Evolutionary conservation across 2,888 invertebrate species (phyloP).

Genomic region (Orthonychiurus folsomi): DNA sequence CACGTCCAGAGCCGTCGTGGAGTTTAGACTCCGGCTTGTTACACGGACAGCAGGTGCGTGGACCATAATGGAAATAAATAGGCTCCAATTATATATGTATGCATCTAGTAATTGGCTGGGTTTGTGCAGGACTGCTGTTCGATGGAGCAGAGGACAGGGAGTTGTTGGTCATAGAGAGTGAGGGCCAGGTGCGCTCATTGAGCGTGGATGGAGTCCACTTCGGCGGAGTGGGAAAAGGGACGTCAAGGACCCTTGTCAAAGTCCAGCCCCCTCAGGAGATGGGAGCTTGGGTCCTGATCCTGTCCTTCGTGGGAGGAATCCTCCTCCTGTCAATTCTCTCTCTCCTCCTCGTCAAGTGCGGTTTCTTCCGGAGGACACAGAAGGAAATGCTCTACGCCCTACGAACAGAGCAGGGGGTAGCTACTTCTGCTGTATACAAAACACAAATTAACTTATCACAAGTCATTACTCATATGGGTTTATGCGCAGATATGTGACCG

Average conservation of each 20-base stretch:
- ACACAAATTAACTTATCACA: not conserved
- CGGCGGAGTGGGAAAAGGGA: slow-evolving; percentile 7
- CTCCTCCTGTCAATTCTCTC: slow-evolving; percentile 17
- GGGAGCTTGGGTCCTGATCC: slow-evolving; percentile 27
- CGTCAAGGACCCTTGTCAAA: slow-evolving; percentile 15
- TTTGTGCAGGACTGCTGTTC: not conserved
- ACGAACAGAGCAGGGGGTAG: slow-evolving; percentile 1
- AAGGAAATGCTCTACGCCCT: slow-evolving; percentile 16
- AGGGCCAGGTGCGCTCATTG: slow-evolving; percentile 15
- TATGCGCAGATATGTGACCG: not conserved
- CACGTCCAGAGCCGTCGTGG: slow-evolving; percentile 20
- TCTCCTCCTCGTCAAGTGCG: slow-evolving; percentile 21
- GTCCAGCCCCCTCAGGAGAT: slow-evolving; percentile 21
- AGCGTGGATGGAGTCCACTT: slow-evolving; percentile 14
- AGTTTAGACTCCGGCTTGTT: slow-evolving; percentile 22
- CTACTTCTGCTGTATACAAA: no score
- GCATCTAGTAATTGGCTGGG: not conserved
- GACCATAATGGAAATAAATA: not conserved
- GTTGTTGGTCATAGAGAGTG: slow-evolving; percentile 17
- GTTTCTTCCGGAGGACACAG: slow-evolving; percentile 23
- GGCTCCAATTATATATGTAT: not conserved
- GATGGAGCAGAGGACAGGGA: slow-evolving; percentile 11
- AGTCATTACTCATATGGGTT: not conserved
- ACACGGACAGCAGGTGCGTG: slow-evolving; percentile 14
- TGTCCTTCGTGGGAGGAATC: slow-evolving; percentile 21